phyloP scores from a whole-genome alignment of 2,888 invertebrate genomes.

The Pomacea canaliculata region DNA sequence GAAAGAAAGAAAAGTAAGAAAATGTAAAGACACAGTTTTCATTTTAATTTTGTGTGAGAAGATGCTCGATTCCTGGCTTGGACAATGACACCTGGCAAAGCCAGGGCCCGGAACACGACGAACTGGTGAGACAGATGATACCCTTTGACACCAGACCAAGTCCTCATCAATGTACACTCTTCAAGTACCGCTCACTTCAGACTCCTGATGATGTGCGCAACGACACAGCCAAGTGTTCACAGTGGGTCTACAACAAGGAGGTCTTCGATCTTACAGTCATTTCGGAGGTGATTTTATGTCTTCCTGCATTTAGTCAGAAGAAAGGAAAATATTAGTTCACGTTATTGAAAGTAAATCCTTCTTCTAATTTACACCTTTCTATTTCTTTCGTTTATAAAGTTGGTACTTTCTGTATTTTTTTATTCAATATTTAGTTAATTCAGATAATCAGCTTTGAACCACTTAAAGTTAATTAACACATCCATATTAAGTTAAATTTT shows the following conservation, averaged over 20 bases:
- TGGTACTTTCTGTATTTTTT: too few species aligned
- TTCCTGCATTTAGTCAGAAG: not conserved
- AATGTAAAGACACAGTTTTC: too few species aligned
- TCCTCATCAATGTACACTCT: not conserved
- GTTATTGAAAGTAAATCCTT: too few species aligned
- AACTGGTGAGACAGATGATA: not conserved
- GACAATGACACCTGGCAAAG: conserved; percentile 23
- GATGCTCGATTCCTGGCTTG: conserved; percentile 21
- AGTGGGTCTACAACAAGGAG: conserved; percentile 33
- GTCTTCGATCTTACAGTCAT: conserved; percentile 27
- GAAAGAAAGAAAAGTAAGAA: too few species aligned
- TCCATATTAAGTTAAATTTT: too few species aligned
- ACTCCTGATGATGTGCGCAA: not conserved
- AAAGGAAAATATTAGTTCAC: too few species aligned
- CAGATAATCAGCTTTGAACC: too few species aligned
- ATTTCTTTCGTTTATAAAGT: too few species aligned
- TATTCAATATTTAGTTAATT: too few species aligned
- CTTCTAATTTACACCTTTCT: too few species aligned
- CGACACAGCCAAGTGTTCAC: conserved; percentile 12
- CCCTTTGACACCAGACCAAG: not conserved
- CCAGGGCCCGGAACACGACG: conserved; percentile 13
- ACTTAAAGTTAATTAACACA: too few species aligned
- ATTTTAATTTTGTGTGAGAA: not conserved
- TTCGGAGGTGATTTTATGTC: conserved; percentile 23
- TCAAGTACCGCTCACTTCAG: not conserved